These are phyloP conservation scores for Neomicropteryx cornuta DNA, from an alignment of 1,140 invertebrate species.

Conservation along the genomic window DNA sequence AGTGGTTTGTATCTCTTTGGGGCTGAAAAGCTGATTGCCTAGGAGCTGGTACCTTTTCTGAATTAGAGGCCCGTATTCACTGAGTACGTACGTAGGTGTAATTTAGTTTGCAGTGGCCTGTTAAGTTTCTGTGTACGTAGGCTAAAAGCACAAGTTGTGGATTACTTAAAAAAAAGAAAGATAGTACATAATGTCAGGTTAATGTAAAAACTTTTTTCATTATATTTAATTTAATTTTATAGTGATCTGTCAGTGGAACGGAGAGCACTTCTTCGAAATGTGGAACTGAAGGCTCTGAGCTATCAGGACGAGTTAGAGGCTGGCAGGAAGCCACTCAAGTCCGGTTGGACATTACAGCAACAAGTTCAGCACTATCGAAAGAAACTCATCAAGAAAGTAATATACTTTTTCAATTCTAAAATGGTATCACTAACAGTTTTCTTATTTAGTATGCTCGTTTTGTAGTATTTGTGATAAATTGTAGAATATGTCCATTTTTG, in stretches of 20 bases:
- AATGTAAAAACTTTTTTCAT: neutral
- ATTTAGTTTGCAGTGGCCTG: too few species aligned
- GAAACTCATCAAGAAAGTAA: constrained; percentile 77
- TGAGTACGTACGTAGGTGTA: too few species aligned
- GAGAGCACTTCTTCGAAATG: constrained; percentile 76
- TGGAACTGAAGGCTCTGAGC: constrained; percentile 89
- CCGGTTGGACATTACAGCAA: constrained; percentile 64
- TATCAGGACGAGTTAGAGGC: constrained; percentile 94
- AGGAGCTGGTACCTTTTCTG: too few species aligned
- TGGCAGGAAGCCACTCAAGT: constrained; percentile 64
- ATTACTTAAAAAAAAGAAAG: too few species aligned
- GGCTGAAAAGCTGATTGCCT: too few species aligned
- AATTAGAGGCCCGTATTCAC: too few species aligned
- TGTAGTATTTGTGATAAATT: neutral
- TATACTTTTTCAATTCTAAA: neutral
- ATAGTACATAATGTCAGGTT: too few species aligned
- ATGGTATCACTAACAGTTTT: neutral
- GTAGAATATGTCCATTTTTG: neutral
- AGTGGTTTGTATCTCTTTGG: too few species aligned
- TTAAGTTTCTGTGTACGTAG: too few species aligned
- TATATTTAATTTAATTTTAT: neutral
- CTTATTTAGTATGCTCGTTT: neutral
- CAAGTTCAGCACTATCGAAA: constrained; percentile 88
- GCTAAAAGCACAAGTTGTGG: too few species aligned
- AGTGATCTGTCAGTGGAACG: constrained; percentile 54